Evolutionary conservation across 2,797 vertebrate genomes (phyloP).

Genomic region (Columba guinea): DNA sequence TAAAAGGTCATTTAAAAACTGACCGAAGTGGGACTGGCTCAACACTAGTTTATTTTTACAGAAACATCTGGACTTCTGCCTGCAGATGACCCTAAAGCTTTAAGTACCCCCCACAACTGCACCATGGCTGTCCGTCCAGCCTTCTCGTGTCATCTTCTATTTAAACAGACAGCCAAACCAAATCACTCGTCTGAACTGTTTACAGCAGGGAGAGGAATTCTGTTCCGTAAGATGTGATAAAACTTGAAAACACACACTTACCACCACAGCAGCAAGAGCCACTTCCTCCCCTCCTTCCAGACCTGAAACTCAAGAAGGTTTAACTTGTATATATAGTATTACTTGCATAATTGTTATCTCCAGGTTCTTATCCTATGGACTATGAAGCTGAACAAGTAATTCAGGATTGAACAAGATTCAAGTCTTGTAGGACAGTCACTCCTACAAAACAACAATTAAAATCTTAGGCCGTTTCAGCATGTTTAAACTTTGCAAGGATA

Average conservation of each 20-base stretch:
- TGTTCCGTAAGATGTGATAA: not conserved
- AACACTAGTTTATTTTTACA: not conserved
- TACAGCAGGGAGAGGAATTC: not conserved
- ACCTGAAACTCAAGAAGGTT: constrained; percentile 19
- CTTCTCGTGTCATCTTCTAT: not conserved
- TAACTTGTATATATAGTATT: not conserved
- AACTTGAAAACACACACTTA: constrained; percentile 5
- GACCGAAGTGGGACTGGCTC: not conserved
- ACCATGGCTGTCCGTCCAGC: not conserved
- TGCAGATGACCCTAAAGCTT: not conserved
- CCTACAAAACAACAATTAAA: not conserved
- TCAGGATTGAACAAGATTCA: not conserved
- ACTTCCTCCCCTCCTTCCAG: constrained; percentile 41
- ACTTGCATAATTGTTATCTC: not conserved
- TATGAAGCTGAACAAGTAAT: not conserved
- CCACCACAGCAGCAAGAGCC: constrained; percentile 39
- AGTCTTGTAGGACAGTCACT: not conserved
- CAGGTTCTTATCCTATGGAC: not conserved
- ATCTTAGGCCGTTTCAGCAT: not conserved
- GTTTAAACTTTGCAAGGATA: not conserved
- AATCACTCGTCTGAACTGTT: not conserved
- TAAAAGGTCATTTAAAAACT: not conserved
- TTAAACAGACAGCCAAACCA: not conserved
- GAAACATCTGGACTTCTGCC: not conserved
- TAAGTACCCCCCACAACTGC: not conserved